Evolutionary conservation across 2,113 vertebrate genomes (phyloP).

Genomic region (Gymnarchus niloticus): DNA sequence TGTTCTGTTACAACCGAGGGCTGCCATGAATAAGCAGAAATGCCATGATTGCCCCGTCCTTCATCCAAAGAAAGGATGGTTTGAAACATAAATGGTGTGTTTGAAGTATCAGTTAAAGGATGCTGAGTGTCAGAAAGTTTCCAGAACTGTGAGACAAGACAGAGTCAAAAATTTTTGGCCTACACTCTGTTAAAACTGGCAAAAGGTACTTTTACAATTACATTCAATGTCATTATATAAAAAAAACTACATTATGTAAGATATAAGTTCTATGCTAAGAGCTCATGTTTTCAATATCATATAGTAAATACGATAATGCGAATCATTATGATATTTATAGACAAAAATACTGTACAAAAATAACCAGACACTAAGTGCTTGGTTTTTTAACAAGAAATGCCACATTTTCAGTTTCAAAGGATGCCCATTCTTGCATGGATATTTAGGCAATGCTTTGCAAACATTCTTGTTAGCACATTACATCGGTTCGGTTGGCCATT

Average conservation of each 20-base stretch:
- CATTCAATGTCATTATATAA: background rate
- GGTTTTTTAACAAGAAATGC: background rate
- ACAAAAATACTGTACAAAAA: background rate
- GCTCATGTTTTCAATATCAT: background rate
- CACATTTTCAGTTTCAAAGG: background rate
- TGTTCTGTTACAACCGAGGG: background rate
- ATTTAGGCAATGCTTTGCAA: background rate
- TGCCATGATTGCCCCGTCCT: background rate
- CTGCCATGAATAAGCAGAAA: slow-evolving; percentile 14
- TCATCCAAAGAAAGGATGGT: background rate
- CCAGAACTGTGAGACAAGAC: background rate
- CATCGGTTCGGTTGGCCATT: background rate
- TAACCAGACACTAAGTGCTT: too few relatives aligned
- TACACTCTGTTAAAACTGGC: background rate
- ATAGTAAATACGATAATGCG: background rate
- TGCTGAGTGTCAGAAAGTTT: background rate
- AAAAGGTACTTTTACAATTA: background rate
- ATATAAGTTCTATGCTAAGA: background rate
- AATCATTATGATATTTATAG: background rate
- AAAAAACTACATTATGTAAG: background rate
- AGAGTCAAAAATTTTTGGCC: background rate
- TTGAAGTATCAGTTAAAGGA: background rate
- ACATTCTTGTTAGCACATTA: background rate
- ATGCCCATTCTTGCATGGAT: background rate
- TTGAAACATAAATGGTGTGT: background rate